These are phyloP conservation scores for Pissodes strobi DNA, from an alignment of 1,140 invertebrate genomes.

Conservation along the genomic window DNA sequence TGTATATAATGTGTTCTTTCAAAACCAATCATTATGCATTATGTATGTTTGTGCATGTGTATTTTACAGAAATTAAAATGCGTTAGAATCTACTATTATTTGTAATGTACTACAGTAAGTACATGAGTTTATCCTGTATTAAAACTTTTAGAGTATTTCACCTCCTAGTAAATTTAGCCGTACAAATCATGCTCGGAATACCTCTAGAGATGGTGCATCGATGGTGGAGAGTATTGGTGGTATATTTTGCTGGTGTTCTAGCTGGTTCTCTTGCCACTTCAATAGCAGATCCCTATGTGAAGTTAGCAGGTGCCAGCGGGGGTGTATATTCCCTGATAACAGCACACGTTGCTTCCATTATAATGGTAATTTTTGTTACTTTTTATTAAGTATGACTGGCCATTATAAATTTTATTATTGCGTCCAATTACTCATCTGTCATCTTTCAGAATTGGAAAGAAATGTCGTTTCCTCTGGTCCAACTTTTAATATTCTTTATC, in stretches of 20 bases:
- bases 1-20: too few species aligned
- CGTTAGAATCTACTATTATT: too few species aligned
- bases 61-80: too few species aligned
- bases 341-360: slow-evolving; percentile 92
- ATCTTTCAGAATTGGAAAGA: slow-evolving; percentile 83
- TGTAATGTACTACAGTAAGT: too few species aligned
- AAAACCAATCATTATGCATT: too few species aligned
- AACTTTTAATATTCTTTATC: slow-evolving; percentile 76
- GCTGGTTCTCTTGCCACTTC: slow-evolving; percentile 91
- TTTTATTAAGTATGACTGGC: too few species aligned
- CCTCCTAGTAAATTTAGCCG: slow-evolving; percentile 87
- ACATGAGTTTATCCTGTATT: not conserved
- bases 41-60: too few species aligned
- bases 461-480: slow-evolving; percentile 85
- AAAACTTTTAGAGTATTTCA: slow-evolving; percentile 69
- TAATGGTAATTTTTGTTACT: slow-evolving; percentile 80
- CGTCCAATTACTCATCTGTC: not conserved
- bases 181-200: slow-evolving; percentile 90
- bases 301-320: slow-evolving; percentile 91
- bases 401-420: too few species aligned
- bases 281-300: slow-evolving; percentile 83
- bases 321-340: slow-evolving; percentile 95
- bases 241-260: slow-evolving; percentile 81
- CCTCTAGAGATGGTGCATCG: slow-evolving; percentile 95
- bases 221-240: slow-evolving; percentile 85